Conservation (phyloP, 2,797 vertebrate genomes). For the Tympanoctomys barrerae region DNA sequence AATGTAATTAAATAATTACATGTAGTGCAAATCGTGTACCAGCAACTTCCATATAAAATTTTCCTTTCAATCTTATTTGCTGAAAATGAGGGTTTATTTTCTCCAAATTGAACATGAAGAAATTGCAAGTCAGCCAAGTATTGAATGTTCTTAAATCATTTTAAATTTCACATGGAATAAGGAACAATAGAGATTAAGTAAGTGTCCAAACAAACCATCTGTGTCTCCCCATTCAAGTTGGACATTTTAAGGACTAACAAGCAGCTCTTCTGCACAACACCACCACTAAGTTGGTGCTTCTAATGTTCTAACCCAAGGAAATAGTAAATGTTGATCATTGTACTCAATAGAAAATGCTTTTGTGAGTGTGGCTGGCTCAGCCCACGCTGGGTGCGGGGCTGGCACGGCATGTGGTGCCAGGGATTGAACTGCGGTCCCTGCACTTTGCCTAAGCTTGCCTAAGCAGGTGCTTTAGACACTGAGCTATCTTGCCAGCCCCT, state of each 20-base stretch:
- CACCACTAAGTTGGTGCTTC: neutral
- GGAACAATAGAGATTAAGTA: slow-evolving; percentile 53
- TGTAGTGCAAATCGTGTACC: neutral
- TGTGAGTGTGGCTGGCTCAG: no score
- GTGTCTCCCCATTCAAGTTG: neutral
- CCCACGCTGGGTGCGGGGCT: no score
- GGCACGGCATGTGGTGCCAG: no score
- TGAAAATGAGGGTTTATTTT: neutral
- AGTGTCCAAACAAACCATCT: neutral
- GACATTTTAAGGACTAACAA: neutral
- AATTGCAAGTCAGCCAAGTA: slow-evolving; percentile 28
- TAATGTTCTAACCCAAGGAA: neutral
- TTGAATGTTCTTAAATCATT: neutral
- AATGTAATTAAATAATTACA: neutral
- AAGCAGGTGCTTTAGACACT: no score
- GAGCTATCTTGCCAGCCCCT: neutral
- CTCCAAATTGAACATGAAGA: slow-evolving; percentile 11
- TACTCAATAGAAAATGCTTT: neutral
- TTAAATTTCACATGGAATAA: slow-evolving; percentile 40
- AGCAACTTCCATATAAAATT: neutral
- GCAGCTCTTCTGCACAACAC: neutral
- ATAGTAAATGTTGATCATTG: neutral
- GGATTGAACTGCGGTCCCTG: no score
- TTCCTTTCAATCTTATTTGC: slow-evolving; percentile 44
- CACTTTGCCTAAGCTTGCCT: no score